phyloP scores from a whole-genome alignment of 2,888 invertebrate species.

The Agelastica alni region DNA sequence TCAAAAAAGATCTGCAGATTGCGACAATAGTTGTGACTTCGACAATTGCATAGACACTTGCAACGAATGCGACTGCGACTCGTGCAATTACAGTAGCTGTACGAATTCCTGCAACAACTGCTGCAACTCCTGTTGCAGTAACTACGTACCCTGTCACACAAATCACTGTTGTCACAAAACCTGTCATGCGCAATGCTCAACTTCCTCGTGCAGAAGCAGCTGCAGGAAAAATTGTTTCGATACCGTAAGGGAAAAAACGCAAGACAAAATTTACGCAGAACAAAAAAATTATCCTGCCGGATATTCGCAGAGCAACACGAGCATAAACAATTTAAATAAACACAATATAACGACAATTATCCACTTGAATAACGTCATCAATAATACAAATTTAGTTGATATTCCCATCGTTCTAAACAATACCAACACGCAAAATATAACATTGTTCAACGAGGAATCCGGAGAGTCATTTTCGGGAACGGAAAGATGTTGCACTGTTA shows the following conservation, averaged over 20 bases:
- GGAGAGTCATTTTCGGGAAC: background rate
- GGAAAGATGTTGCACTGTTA: conserved; percentile 50
- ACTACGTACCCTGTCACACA: conserved; percentile 43
- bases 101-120: conserved; percentile 38
- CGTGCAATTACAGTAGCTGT: conserved; percentile 41
- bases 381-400: conserved; percentile 55
- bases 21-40: conserved; percentile 33
- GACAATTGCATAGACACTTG: conserved; percentile 43
- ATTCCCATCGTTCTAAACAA: conserved; percentile 54
- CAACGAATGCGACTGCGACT: conserved; percentile 48
- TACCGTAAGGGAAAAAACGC: conserved; percentile 25
- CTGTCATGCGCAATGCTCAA: conserved; percentile 51
- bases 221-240: conserved; percentile 48
- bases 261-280: background rate
- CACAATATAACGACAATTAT: conserved; percentile 56
- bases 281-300: background rate
- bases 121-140: conserved; percentile 43
- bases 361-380: conserved; percentile 54
- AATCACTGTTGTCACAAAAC: conserved; percentile 53
- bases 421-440: conserved; percentile 54
- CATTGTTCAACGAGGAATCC: conserved; percentile 35
- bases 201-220: conserved; percentile 45
- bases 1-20: conserved; percentile 39
- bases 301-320: conserved; percentile 13
- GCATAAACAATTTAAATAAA: conserved; percentile 26